Evolutionary conservation across 2,797 vertebrate species (phyloP).

Genomic region (Geotrypetes seraphini): DNA sequence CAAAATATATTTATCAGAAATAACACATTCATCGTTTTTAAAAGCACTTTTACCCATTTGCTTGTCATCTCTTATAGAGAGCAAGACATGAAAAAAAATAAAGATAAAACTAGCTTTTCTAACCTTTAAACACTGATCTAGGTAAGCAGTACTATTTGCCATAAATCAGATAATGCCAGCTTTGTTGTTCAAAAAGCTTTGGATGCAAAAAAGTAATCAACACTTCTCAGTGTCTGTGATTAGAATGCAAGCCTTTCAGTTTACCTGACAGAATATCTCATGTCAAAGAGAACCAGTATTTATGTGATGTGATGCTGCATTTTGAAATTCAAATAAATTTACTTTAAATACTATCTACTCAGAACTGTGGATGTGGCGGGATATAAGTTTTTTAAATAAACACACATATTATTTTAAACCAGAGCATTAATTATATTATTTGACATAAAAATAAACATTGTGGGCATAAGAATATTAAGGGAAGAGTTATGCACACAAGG

Average conservation of each 20-base stretch:
- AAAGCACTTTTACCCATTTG: too few relatives aligned
- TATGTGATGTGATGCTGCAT: constrained; percentile 2
- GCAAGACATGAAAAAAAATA: not conserved
- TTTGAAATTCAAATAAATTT: too few relatives aligned
- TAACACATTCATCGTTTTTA: too few relatives aligned
- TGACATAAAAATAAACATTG: too few relatives aligned
- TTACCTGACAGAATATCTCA: too few relatives aligned
- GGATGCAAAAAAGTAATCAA: constrained; percentile 5
- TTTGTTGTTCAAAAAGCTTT: constrained; percentile 10
- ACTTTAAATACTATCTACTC: too few relatives aligned
- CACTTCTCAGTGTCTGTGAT: constrained; percentile 4
- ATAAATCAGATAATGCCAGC: constrained; percentile 1
- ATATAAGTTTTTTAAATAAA: too few relatives aligned
- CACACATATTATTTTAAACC: too few relatives aligned
- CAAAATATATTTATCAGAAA: not conserved
- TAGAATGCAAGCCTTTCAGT: constrained; percentile 24
- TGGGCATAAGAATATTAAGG: too few relatives aligned
- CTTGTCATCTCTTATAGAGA: constrained; percentile 2
- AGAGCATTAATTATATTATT: too few relatives aligned
- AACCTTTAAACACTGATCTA: constrained; percentile 1
- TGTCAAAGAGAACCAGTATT: constrained; percentile 27
- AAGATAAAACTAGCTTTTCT: not conserved
- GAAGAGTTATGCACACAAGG: too few relatives aligned
- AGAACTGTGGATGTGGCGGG: too few relatives aligned
- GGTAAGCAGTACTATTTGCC: constrained; percentile 1